phyloP scores from a whole-genome alignment of 2,797 vertebrate genomes.

The Bucorvus abyssinicus region DNA sequence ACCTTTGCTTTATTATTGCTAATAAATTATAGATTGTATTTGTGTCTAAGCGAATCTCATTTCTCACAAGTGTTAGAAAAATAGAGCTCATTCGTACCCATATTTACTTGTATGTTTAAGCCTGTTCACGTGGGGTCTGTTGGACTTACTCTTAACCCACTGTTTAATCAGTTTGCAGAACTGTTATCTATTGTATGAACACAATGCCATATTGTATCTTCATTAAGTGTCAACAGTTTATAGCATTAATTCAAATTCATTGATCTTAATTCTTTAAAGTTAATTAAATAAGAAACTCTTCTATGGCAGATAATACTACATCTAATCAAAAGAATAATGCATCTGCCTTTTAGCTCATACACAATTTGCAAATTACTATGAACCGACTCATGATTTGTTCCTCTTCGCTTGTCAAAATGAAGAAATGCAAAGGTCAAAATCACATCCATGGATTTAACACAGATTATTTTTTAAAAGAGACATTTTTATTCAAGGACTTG shows the following conservation, averaged over 20 bases:
- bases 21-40: background rate
- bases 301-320: background rate
- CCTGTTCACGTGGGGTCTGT: background rate
- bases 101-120: background rate
- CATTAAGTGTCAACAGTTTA: background rate
- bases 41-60: background rate
- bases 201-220: background rate
- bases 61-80: background rate
- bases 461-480: background rate
- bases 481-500: background rate
- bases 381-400: background rate
- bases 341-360: background rate
- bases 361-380: background rate
- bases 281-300: background rate
- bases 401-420: background rate
- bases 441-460: background rate
- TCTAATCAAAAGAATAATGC: background rate
- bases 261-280: background rate
- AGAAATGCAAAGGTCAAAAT: background rate
- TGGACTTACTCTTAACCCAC: background rate
- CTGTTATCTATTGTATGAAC: background rate
- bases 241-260: background rate
- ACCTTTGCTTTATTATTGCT: background rate
- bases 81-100: background rate
- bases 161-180: background rate